phyloP scores from a whole-genome alignment of 2,797 vertebrate genomes.

The Poecilia wingei region DNA sequence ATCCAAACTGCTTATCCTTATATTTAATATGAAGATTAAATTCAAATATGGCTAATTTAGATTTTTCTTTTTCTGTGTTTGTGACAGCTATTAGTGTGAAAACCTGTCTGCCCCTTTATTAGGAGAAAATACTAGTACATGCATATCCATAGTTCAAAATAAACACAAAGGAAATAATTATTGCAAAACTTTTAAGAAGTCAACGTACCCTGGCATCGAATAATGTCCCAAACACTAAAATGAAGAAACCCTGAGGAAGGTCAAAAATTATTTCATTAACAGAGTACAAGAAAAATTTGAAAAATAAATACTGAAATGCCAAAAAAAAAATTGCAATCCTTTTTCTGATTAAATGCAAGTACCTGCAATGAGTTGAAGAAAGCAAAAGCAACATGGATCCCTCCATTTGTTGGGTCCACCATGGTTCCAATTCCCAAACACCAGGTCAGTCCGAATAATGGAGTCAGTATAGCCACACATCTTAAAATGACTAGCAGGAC shows the following conservation, averaged over 20 bases:
- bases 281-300: neutral
- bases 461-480: slow-evolving; percentile 88
- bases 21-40: neutral
- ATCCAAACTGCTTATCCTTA: neutral
- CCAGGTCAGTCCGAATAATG: slow-evolving; percentile 92
- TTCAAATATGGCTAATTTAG: neutral
- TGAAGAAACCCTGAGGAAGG: slow-evolving; percentile 80
- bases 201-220: slow-evolving; percentile 76
- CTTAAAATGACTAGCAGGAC: slow-evolving; percentile 84
- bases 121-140: neutral
- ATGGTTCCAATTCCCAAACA: slow-evolving; percentile 86
- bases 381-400: slow-evolving; percentile 74
- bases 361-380: slow-evolving; percentile 83
- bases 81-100: neutral
- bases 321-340: neutral
- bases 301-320: neutral
- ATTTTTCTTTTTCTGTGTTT: neutral
- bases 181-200: neutral
- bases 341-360: slow-evolving; percentile 27
- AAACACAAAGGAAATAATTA: neutral
- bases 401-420: slow-evolving; percentile 36
- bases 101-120: neutral
- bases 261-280: neutral
- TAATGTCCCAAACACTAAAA: slow-evolving; percentile 79
- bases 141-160: neutral